A percentile compares a stretch with the other conserved stretches of the same genome.
Evolutionary conservation across 2,113 vertebrate genomes (phyloP).

Genomic region (Ammospiza caudacuta): DNA sequence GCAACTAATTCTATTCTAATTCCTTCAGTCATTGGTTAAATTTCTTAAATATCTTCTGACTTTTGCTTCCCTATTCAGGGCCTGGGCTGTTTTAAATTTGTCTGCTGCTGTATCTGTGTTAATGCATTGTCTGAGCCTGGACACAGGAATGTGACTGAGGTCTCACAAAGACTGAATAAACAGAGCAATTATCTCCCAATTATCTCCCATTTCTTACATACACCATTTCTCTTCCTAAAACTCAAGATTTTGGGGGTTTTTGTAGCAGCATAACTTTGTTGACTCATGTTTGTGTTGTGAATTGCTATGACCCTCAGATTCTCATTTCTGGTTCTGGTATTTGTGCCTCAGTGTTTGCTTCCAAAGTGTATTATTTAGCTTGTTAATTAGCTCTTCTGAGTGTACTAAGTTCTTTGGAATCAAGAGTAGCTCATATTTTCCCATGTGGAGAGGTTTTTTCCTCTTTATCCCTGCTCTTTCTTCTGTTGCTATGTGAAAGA

Average conservation of each 20-base stretch:
- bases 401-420: neutral
- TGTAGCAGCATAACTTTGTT: neutral
- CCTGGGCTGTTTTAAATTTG: conserved; percentile 7
- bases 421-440: conserved; percentile 8
- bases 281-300: conserved; percentile 10
- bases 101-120: neutral
- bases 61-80: neutral
- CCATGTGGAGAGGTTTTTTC: neutral
- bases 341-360: conserved; percentile 1
- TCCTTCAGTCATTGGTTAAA: neutral
- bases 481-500: conserved; percentile 58
- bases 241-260: neutral
- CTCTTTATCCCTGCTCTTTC: conserved; percentile 29
- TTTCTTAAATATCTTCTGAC: neutral
- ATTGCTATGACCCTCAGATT: neutral
- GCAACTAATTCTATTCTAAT: neutral
- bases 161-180: conserved; percentile 29
- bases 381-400: conserved; percentile 56
- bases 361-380: neutral
- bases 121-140: conserved; percentile 7
- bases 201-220: neutral
- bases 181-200: neutral
- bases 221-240: conserved; percentile 3
- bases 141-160: conserved; percentile 27
- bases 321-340: conserved; percentile 10